Base-by-base conservation (phyloP, 2,113 vertebrate genomes). In the Gadus macrocephalus region DNA sequence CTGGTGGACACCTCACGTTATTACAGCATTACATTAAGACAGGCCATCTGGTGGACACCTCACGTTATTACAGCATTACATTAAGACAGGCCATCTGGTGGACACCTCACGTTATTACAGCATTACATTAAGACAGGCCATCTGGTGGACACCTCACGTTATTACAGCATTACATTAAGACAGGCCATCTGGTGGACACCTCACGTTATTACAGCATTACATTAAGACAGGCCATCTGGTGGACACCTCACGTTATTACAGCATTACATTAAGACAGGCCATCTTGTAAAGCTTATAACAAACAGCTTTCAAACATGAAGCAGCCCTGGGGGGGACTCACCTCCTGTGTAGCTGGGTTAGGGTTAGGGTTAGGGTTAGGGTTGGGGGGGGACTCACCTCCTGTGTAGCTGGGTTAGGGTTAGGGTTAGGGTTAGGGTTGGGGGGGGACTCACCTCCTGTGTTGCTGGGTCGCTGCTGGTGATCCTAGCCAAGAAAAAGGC, bases 401-500 rank as follows among this genome's bases (percentile, higher is more conserved):
- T 95, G 94, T 31, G 93, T 88, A 69, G 91, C 92, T 27, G 91
- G 91, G 63, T 89, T n/a, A n/a, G n/a, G n/a, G n/a, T n/a, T n/a
- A n/a, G n/a, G n/a, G n/a, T n/a, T 20, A 20, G 20, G 20, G 20
- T 1, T 20, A 20, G 20, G 20, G 20, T 20, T 20, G 20, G 20
- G 20, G 20, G 20, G 20, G 20, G 19, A 58, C 38, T 58, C 78
- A 95, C 95, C 93, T 94, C 93, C 66, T 95, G 94, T 31, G 93
- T 88, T 69, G 91, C 92, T 27, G 91, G 91, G 63, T 89, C 92
- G 69, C 90, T 86, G 4, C 90, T 90, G 74, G 96, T 93, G 83
- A 96, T 90, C 4, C 92, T 93, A 25, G 93, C 92, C 1, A 96
- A 84, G 72, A 96, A 94, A 73, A 93, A 95, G 0, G 93, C 93